A percentile compares a stretch with the other conserved stretches of the same genome.
phyloP scores from a whole-genome alignment of 2,888 invertebrate genomes.

The Nomada flava region DNA sequence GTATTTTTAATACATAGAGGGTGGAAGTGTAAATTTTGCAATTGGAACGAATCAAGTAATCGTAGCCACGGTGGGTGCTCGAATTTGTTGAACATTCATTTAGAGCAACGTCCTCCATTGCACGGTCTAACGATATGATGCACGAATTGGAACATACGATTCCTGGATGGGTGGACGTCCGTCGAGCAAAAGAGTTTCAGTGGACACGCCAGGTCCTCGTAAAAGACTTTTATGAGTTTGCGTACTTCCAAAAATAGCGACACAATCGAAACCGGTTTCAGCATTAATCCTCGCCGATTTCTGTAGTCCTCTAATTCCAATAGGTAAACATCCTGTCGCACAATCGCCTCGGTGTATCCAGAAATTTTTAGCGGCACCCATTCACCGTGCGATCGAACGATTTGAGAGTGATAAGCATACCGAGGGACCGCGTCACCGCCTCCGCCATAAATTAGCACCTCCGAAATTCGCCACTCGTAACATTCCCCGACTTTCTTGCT shows the following conservation, averaged over 20 bases:
- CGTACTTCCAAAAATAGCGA: slow-evolving; percentile 72
- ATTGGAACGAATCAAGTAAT: too few relatives aligned
- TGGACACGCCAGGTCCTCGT: slow-evolving; percentile 59
- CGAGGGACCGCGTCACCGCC: not conserved
- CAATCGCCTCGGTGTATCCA: slow-evolving; percentile 3
- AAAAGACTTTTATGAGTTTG: slow-evolving; percentile 71
- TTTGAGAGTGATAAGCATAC: not conserved
- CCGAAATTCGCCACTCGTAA: not conserved
- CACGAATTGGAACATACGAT: slow-evolving; percentile 1
- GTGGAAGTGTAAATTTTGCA: too few relatives aligned
- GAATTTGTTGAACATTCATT: too few relatives aligned
- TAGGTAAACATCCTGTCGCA: slow-evolving; percentile 55
- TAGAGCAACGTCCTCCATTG: too few relatives aligned
- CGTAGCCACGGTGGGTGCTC: too few relatives aligned
- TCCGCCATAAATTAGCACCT: not conserved
- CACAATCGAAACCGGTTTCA: slow-evolving; percentile 72
- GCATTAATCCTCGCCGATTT: slow-evolving; percentile 65
- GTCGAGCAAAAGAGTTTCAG: slow-evolving; percentile 3
- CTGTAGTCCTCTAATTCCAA: slow-evolving; percentile 59
- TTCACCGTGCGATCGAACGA: not conserved
- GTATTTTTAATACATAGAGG: too few relatives aligned
- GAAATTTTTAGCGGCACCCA: too few relatives aligned
- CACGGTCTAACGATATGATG: too few relatives aligned
- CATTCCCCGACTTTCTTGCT: too few relatives aligned
- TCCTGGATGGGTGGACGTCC: slow-evolving; percentile 21